These are phyloP conservation scores for Eristalinus aeneus DNA, from an alignment of 2,888 invertebrate genomes.

Conservation along the genomic window DNA sequence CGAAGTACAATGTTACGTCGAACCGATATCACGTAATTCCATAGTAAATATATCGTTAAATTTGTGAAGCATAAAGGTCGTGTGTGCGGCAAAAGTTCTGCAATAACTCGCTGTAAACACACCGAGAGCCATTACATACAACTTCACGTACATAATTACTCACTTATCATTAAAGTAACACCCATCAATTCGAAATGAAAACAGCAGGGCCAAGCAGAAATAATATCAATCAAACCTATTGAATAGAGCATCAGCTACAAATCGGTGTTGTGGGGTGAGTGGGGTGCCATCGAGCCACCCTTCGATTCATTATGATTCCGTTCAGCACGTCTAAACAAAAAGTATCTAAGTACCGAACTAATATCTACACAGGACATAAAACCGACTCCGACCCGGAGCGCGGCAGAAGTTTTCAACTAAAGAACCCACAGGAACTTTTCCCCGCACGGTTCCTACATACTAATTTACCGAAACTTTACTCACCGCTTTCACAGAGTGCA, in stretches of 20 bases:
- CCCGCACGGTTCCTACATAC: slow-evolving; percentile 25
- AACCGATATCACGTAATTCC: not conserved
- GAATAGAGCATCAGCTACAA: not conserved
- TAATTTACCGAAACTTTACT: slow-evolving; percentile 25
- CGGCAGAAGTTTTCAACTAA: slow-evolving; percentile 36
- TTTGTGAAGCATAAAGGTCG: not conserved
- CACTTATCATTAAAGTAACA: slow-evolving; percentile 42
- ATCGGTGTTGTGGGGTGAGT: not conserved
- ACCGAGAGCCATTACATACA: not conserved
- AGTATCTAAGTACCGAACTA: slow-evolving; percentile 40
- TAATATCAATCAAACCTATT: slow-evolving; percentile 36
- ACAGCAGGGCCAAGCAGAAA: not conserved
- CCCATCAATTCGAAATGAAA: slow-evolving; percentile 15
- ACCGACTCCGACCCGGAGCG: not conserved
- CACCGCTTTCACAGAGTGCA: not conserved
- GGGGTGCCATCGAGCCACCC: not conserved
- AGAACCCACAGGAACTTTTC: slow-evolving; percentile 22
- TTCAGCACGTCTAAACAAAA: slow-evolving; percentile 40
- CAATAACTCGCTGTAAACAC: slow-evolving; percentile 5
- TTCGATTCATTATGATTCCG: slow-evolving; percentile 40
- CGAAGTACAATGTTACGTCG: not conserved
- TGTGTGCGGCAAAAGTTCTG: not conserved
- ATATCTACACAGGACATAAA: slow-evolving; percentile 40
- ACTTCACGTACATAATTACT: slow-evolving; percentile 27
- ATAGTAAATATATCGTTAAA: not conserved